Evolutionary conservation across 2,888 invertebrate species (phyloP).

Genomic region (Tiliacea aurago): DNA sequence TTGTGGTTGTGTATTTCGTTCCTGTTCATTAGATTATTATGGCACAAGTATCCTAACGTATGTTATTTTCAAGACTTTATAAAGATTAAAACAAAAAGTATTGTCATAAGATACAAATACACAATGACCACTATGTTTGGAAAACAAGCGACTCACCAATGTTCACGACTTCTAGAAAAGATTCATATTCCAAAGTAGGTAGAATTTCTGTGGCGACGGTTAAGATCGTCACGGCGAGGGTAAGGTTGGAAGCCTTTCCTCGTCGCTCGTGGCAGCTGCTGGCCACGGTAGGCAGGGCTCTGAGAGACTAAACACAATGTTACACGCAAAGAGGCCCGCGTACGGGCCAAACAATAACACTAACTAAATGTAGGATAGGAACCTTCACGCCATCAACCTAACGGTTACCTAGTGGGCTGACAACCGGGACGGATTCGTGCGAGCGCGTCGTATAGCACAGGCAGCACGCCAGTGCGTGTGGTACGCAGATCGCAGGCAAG

Average conservation of each 20-base stretch:
- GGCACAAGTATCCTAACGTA: slow-evolving; percentile 62
- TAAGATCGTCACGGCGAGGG: slow-evolving; percentile 54
- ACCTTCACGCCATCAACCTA: slow-evolving; percentile 82
- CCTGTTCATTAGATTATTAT: slow-evolving; percentile 75
- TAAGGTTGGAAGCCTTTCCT: slow-evolving; percentile 58
- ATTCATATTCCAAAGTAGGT: slow-evolving; percentile 51
- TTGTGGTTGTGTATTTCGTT: slow-evolving; percentile 41
- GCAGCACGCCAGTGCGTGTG: slow-evolving; percentile 72
- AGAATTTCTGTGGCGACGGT: slow-evolving; percentile 54
- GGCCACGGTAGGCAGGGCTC: slow-evolving; percentile 69
- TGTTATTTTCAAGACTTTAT: slow-evolving; percentile 34
- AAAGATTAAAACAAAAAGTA: slow-evolving; percentile 42
- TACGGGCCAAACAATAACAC: slow-evolving; percentile 73
- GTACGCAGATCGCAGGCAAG: slow-evolving; percentile 65
- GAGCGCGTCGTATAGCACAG: slow-evolving; percentile 75
- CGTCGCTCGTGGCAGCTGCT: slow-evolving; percentile 62
- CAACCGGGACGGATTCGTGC: slow-evolving; percentile 82
- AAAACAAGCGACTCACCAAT: slow-evolving; percentile 77
- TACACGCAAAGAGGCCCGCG: slow-evolving; percentile 79
- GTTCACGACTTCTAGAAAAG: slow-evolving; percentile 57
- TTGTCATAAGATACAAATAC: slow-evolving; percentile 41
- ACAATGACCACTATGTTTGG: slow-evolving; percentile 66
- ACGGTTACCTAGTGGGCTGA: slow-evolving; percentile 90
- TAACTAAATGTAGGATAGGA: slow-evolving; percentile 74
- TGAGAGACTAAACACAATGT: slow-evolving; percentile 85